These are phyloP conservation scores for Eueremaeus valkanovi DNA, from an alignment of 2,888 invertebrate genomes.

Conservation along the genomic window DNA sequence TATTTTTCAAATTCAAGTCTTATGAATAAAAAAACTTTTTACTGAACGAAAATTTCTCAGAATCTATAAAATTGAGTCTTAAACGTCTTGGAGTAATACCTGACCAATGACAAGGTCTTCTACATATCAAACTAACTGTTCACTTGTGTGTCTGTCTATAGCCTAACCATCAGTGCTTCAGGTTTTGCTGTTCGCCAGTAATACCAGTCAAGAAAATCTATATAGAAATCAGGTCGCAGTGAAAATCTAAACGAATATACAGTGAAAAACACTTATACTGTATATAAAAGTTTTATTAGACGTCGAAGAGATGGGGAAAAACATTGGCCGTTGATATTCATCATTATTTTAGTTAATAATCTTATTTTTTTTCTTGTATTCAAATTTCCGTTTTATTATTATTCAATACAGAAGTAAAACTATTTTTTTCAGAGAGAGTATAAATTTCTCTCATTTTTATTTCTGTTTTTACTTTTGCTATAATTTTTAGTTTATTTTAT, in stretches of 20 bases:
- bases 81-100: not conserved
- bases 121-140: not conserved
- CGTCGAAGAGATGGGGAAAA: too few species aligned
- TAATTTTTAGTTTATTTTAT: too few species aligned
- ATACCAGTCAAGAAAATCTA: not conserved
- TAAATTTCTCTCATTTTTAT: too few species aligned
- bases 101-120: not conserved
- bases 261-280: not conserved
- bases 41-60: too few species aligned
- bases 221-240: not conserved
- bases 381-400: too few species aligned
- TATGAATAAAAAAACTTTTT: not conserved
- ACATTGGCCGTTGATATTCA: too few species aligned
- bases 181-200: not conserved
- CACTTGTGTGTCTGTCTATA: not conserved
- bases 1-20: not conserved
- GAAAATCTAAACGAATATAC: not conserved
- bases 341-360: too few species aligned
- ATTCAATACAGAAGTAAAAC: too few species aligned
- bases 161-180: not conserved
- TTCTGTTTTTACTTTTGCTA: too few species aligned
- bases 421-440: too few species aligned
- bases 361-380: too few species aligned
- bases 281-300: too few species aligned
- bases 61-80: not conserved